Evolutionary conservation across 2,888 invertebrate genomes (phyloP).

Genomic region (Caenorhabditis drosophilae): DNA sequence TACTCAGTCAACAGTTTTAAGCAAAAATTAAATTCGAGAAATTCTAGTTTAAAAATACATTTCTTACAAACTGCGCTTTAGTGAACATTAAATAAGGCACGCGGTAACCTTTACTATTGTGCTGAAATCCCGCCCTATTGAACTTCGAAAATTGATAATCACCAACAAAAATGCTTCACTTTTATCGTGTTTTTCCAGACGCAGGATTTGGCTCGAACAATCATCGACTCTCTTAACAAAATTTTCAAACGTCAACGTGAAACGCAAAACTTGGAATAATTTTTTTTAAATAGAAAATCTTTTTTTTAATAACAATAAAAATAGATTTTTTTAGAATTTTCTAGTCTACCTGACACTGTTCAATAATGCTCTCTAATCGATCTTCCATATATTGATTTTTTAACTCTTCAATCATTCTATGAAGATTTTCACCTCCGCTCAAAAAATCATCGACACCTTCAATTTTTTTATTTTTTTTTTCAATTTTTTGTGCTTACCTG

Average conservation of each 20-base stretch:
- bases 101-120: too few relatives aligned
- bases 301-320: slow-evolving; percentile 1
- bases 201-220: slow-evolving; percentile 1
- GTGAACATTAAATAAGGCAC: too few relatives aligned
- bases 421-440: slow-evolving; percentile 44
- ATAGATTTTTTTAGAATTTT: not conserved
- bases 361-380: slow-evolving; percentile 44
- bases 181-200: not conserved
- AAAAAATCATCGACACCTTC: slow-evolving; percentile 51
- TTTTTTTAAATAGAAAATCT: not conserved
- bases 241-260: slow-evolving; percentile 10
- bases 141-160: too few relatives aligned
- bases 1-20: not conserved
- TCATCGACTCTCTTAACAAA: slow-evolving; percentile 8
- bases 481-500: too few relatives aligned
- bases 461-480: too few relatives aligned
- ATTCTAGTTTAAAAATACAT: not conserved
- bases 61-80: too few relatives aligned
- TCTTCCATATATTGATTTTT: slow-evolving; percentile 43
- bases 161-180: not conserved
- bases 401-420: slow-evolving; percentile 40
- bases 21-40: not conserved
- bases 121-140: too few relatives aligned
- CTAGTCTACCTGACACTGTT: slow-evolving; percentile 42
- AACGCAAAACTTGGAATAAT: slow-evolving; percentile 6